Conservation (phyloP, 2,888 invertebrate species). For the Parasteatoda lunata region DNA sequence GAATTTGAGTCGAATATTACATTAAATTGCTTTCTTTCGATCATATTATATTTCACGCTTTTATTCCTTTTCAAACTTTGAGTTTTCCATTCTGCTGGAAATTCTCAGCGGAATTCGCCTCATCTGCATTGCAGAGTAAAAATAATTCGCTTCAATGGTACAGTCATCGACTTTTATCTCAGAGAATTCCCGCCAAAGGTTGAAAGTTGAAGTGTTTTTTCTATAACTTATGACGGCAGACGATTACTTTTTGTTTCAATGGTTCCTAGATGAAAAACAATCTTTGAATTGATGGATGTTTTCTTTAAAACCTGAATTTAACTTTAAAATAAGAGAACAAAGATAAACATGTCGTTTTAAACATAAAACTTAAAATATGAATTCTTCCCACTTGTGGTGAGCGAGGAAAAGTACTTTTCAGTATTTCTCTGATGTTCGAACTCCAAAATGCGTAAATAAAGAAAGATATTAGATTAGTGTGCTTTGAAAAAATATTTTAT, state of each 20-base stretch:
- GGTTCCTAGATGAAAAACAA: neutral
- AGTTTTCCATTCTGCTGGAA: neutral
- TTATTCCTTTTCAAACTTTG: neutral
- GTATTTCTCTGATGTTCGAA: too few species aligned
- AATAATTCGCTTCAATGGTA: neutral
- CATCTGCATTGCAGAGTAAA: neutral
- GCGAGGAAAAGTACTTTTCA: too few species aligned
- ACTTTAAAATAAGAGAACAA: neutral
- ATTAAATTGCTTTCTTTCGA: slow-evolving; percentile 5
- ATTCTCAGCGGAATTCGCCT: neutral
- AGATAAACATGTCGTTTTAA: neutral
- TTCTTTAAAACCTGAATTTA: neutral
- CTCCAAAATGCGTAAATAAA: too few species aligned
- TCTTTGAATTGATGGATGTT: neutral
- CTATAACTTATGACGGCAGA: neutral
- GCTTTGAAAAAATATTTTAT: too few species aligned
- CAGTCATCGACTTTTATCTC: slow-evolving; percentile 2
- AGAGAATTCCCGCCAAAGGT: neutral
- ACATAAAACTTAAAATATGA: too few species aligned
- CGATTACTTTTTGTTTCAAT: neutral
- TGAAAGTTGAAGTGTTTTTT: neutral
- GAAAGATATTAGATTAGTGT: too few species aligned
- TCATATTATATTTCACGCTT: neutral
- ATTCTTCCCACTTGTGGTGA: too few species aligned
- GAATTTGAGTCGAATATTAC: neutral